phyloP scores from a whole-genome alignment of 1,140 invertebrate genomes.

The Lepidurus apus region DNA sequence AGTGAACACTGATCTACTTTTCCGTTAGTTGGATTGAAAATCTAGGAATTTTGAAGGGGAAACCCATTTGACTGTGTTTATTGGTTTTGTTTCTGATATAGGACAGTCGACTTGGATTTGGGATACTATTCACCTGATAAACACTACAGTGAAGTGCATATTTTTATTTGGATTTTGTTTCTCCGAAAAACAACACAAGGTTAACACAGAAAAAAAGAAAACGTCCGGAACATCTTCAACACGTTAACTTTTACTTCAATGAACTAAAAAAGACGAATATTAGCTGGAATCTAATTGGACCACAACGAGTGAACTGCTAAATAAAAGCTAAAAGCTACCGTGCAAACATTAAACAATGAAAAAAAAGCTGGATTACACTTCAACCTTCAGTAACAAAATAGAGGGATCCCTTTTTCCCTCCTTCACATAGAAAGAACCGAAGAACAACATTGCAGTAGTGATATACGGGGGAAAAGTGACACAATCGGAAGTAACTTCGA shows the following conservation, averaged over 20 bases:
- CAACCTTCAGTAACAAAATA: not conserved
- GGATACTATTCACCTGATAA: not conserved
- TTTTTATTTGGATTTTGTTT: not conserved
- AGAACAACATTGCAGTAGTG: constrained; percentile 13
- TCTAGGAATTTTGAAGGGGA: not conserved
- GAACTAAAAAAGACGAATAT: not conserved
- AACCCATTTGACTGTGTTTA: not conserved
- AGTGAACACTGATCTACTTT: not conserved
- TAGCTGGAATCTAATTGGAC: constrained; percentile 21
- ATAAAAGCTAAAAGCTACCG: not conserved
- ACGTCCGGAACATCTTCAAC: not conserved
- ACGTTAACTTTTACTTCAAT: not conserved
- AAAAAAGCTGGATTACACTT: not conserved
- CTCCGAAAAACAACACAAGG: not conserved
- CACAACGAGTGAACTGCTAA: not conserved
- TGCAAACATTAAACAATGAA: not conserved
- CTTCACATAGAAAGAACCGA: not conserved
- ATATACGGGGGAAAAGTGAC: not conserved
- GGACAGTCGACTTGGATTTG: not conserved
- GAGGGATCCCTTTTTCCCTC: not conserved
- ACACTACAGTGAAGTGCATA: constrained; percentile 21
- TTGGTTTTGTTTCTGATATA: not conserved
- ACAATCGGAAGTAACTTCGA: not conserved
- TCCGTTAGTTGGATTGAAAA: not conserved
- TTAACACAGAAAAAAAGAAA: not conserved